Percentiles rank a stretch among this genome's conserved stretches.
These are phyloP conservation scores for Latrodectus hesperus DNA, from an alignment of 2,888 invertebrate species.

Conservation along the genomic window DNA sequence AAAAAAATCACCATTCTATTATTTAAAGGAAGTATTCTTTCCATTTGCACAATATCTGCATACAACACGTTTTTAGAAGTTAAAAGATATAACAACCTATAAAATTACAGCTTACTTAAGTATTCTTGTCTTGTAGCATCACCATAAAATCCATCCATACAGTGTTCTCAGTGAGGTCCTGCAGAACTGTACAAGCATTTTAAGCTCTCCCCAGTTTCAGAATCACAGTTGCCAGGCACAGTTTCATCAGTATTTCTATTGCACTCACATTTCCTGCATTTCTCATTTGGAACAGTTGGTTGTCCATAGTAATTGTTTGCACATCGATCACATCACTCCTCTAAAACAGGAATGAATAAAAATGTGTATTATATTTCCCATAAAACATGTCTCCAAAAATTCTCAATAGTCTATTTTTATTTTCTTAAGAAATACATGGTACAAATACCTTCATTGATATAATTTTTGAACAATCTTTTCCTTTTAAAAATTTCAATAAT, in stretches of 20 bases:
- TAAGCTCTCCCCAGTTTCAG: constrained; percentile 90
- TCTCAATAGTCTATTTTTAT: too few relatives aligned
- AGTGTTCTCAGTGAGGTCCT: constrained; percentile 93
- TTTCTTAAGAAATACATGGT: too few relatives aligned
- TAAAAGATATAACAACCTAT: too few relatives aligned
- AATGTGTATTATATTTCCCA: not conserved
- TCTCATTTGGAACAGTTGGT: constrained; percentile 82
- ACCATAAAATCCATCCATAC: constrained; percentile 90
- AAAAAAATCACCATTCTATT: too few relatives aligned
- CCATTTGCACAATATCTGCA: too few relatives aligned
- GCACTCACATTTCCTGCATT: constrained; percentile 91
- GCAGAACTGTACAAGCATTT: constrained; percentile 94
- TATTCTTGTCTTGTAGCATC: constrained; percentile 88
- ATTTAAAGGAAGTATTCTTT: too few relatives aligned
- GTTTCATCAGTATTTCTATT: constrained; percentile 92
- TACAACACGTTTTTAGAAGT: too few relatives aligned
- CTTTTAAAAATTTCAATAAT: too few relatives aligned
- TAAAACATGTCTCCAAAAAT: too few relatives aligned
- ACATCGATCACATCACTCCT: constrained; percentile 91
- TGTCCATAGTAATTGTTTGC: constrained; percentile 96
- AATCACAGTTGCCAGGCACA: constrained; percentile 92
- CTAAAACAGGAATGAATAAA: constrained; percentile 71
- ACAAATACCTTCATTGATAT: too few relatives aligned
- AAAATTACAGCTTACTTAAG: constrained; percentile 76
- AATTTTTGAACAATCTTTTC: too few relatives aligned